These are phyloP conservation scores for Arctopsyche grandis DNA, from an alignment of 1,140 invertebrate species.

Conservation along the genomic window DNA sequence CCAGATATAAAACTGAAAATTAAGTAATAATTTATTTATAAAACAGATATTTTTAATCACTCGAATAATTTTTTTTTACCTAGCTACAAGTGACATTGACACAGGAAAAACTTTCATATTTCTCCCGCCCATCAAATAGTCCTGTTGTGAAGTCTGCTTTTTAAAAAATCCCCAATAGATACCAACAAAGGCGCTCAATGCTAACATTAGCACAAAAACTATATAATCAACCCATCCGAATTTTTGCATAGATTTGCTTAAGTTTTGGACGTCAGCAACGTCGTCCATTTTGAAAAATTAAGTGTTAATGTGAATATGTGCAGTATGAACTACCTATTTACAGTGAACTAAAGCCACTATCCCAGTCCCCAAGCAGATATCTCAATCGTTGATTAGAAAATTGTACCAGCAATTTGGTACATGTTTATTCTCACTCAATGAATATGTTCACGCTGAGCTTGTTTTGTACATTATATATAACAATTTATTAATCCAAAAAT, in stretches of 20 bases:
- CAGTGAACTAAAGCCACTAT: neutral
- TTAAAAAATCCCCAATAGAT: constrained; percentile 79
- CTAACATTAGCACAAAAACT: constrained; percentile 77
- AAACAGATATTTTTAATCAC: neutral
- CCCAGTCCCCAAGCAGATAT: constrained; percentile 49
- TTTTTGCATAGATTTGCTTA: constrained; percentile 63
- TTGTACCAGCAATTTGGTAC: constrained; percentile 44
- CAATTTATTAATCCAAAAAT: too few relatives aligned
- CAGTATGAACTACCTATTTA: neutral
- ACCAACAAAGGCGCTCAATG: constrained; percentile 73
- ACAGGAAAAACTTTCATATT: constrained; percentile 82
- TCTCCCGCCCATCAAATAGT: constrained; percentile 83
- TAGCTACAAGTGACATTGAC: constrained; percentile 80
- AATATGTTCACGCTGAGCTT: neutral
- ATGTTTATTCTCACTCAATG: neutral
- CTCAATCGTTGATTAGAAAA: constrained; percentile 53
- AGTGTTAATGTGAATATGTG: neutral
- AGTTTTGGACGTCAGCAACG: constrained; percentile 27
- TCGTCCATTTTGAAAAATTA: neutral
- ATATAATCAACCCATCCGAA: constrained; percentile 75
- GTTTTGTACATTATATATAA: too few relatives aligned
- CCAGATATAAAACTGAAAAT: constrained; percentile 86
- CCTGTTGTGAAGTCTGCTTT: constrained; percentile 67
- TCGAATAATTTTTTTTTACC: constrained; percentile 60
- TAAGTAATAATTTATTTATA: constrained; percentile 7